Conservation (phyloP, 1,140 invertebrate species). For the Oreohelix idahoensis region DNA sequence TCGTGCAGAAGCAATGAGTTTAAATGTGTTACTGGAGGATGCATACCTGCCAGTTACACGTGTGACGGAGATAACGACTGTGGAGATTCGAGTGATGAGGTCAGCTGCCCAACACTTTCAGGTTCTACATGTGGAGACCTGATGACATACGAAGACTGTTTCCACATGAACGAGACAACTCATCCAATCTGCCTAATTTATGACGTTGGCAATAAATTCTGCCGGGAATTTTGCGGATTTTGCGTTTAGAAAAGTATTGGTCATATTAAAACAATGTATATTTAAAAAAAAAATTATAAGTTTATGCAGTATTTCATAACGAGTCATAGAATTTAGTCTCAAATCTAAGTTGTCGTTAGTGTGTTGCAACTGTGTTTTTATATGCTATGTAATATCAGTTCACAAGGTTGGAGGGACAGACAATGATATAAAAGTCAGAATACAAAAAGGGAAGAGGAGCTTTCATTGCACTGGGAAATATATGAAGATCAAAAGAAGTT, state of each 20-base stretch:
- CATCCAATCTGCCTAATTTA: background rate
- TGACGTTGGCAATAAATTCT: background rate
- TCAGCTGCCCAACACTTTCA: conserved; percentile 45
- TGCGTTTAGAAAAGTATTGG: background rate
- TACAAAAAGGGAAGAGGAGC: too few relatives aligned
- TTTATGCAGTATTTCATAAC: too few relatives aligned
- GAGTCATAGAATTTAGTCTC: too few relatives aligned
- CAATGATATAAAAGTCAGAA: too few relatives aligned
- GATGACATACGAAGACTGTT: background rate
- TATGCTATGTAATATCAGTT: too few relatives aligned
- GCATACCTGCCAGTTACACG: conserved; percentile 73
- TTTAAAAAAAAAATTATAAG: too few relatives aligned
- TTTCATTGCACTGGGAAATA: too few relatives aligned
- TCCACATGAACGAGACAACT: conserved; percentile 1
- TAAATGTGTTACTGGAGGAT: conserved; percentile 83
- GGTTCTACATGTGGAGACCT: background rate
- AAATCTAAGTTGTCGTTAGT: too few relatives aligned
- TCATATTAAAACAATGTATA: too few relatives aligned
- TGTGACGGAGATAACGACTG: conserved; percentile 74
- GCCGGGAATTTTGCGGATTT: conserved; percentile 6
- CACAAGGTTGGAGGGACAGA: too few relatives aligned
- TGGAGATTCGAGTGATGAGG: conserved; percentile 65
- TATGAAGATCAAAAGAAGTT: too few relatives aligned
- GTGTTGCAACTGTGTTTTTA: too few relatives aligned
- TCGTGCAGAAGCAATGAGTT: conserved; percentile 82